A percentile compares a stretch with the other conserved stretches of the same genome.
These are phyloP conservation scores for Triplophysa siluroides DNA, from an alignment of 2,113 vertebrate genomes.

Conservation along the genomic window DNA sequence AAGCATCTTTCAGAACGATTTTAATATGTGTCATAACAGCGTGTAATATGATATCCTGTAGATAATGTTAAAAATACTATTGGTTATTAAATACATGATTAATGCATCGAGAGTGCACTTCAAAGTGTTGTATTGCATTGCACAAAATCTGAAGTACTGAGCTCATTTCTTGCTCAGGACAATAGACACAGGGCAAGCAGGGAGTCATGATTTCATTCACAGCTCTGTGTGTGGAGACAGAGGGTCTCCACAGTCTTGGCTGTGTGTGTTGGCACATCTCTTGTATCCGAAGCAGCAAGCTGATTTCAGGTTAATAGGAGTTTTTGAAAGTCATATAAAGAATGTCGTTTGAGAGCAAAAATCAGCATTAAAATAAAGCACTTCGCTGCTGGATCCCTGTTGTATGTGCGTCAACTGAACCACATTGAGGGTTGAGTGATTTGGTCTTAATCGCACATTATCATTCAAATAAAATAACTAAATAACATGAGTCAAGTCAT, in stretches of 20 bases:
- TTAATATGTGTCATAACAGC: too few species aligned
- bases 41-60: too few species aligned
- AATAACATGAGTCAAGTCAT: not conserved
- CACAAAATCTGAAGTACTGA: slow-evolving; percentile 46
- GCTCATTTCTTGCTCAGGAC: slow-evolving; percentile 31
- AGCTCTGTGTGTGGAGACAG: slow-evolving; percentile 4
- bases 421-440: too few species aligned
- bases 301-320: not conserved
- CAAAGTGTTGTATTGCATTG: not conserved
- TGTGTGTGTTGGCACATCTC: slow-evolving; percentile 10
- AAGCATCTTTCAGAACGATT: too few species aligned
- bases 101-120: not conserved
- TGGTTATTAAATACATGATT: not conserved
- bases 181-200: slow-evolving; percentile 8
- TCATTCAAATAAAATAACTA: too few species aligned
- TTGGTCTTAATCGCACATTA: too few species aligned
- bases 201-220: slow-evolving; percentile 22
- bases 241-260: slow-evolving; percentile 7
- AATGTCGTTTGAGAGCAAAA: not conserved
- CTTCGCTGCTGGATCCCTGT: too few species aligned
- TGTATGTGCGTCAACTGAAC: too few species aligned
- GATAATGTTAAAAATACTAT: too few species aligned
- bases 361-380: too few species aligned
- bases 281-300: slow-evolving; percentile 5
- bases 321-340: slow-evolving; percentile 20